phyloP scores from a whole-genome alignment of 2,113 vertebrate species.

The Leptocoma aspasia region DNA sequence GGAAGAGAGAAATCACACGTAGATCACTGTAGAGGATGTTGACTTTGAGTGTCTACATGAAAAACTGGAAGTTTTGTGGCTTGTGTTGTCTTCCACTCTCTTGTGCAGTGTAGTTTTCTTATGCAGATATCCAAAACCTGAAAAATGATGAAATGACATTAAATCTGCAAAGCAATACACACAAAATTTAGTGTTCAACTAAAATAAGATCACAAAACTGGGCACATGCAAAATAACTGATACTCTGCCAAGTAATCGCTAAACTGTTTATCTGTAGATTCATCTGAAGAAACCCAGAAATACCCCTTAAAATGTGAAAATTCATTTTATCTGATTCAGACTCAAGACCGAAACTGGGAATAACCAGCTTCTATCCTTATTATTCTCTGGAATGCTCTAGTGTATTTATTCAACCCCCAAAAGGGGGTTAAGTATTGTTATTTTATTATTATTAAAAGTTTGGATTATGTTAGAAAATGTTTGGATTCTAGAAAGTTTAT shows the following conservation, averaged over 20 bases:
- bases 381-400: background rate
- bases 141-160: background rate
- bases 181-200: background rate
- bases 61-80: background rate
- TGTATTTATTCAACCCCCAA: background rate
- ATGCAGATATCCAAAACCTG: background rate
- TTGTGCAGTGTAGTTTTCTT: background rate
- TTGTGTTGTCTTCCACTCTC: background rate
- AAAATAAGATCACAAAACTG: background rate
- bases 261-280: background rate
- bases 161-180: background rate
- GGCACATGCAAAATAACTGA: background rate
- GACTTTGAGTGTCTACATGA: background rate
- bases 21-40: background rate
- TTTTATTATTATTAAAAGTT: background rate
- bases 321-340: slow-evolving; percentile 40
- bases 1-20: background rate
- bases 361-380: background rate
- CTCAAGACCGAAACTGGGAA: background rate
- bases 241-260: background rate
- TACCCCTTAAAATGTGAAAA: background rate
- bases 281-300: background rate
- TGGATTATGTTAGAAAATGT: background rate
- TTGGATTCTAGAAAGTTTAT: background rate
- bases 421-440: background rate